phyloP scores from a whole-genome alignment of 2,888 invertebrate species.

The Rhogogaster chlorosoma region DNA sequence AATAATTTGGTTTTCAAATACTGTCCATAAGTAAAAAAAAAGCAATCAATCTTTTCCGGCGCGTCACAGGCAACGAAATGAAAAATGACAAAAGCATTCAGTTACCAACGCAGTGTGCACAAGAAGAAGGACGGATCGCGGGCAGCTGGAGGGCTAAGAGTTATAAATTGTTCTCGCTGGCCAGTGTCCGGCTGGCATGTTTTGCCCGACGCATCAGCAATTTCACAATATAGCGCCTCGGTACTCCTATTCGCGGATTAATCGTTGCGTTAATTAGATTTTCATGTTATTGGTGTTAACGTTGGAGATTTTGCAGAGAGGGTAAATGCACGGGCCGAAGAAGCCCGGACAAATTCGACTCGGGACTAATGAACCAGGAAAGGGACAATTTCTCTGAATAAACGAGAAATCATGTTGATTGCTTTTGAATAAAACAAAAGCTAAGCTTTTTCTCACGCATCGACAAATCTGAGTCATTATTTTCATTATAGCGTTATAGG shows the following conservation, averaged over 20 bases:
- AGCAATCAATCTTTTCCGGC: slow-evolving; percentile 36
- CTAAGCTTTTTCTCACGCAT: slow-evolving; percentile 2
- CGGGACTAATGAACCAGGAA: slow-evolving; percentile 32
- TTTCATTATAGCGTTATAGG: background rate
- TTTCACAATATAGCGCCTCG: background rate
- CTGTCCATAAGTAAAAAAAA: slow-evolving; percentile 5
- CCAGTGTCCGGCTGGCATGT: slow-evolving; percentile 18
- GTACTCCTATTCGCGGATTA: slow-evolving; percentile 14
- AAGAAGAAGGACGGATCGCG: slow-evolving; percentile 33
- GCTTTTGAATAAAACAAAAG: slow-evolving; percentile 23
- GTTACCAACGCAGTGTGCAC: background rate
- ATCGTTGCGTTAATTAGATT: slow-evolving; percentile 39
- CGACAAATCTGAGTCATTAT: background rate
- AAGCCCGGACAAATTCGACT: background rate
- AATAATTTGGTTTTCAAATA: background rate
- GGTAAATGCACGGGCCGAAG: background rate
- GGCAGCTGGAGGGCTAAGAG: slow-evolving; percentile 25
- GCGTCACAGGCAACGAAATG: slow-evolving; percentile 30
- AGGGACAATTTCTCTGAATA: slow-evolving; percentile 1
- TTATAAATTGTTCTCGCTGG: slow-evolving; percentile 47
- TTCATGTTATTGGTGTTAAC: background rate
- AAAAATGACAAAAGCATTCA: slow-evolving; percentile 44
- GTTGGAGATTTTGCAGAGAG: slow-evolving; percentile 28
- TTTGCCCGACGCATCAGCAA: slow-evolving; percentile 7
- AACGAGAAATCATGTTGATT: slow-evolving; percentile 38